Evolutionary conservation across 2,113 vertebrate species (phyloP), one percentile per base, ranked within the genome.

Genomic region (Acrocephalus kingi): DNA sequence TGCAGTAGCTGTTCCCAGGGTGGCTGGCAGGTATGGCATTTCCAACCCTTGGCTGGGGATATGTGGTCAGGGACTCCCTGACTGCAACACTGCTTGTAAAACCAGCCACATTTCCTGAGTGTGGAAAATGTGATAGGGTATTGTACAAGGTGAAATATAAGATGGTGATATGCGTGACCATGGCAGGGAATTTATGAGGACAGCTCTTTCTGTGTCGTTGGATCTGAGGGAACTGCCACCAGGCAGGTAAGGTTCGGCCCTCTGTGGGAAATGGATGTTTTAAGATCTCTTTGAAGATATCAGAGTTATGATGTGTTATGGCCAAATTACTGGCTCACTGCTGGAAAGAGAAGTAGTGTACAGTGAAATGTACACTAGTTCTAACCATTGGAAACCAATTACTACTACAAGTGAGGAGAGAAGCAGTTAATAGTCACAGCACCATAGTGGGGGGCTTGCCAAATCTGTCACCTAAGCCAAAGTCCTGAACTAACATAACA

Each of bases 1-100:
- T 46, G 39, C 56, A 72, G 22, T 27, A 9, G 84, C 78, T 82
- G 87, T 90, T 97, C 94, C 96, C 77, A 48, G 93, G 91, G 77
- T 76, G 89, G 84, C 46, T 58, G 51, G 72, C 75, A 94, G 81
- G 75, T 86, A 92, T 95, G 90, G 21, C 73, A 33, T 11, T 72
- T 55, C 72, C 59, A 91, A 5, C 52, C 80, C 83, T 56, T 68
- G 79, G 18, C 56, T 76, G 2, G 7, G 63, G 55, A 5, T 23
- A 21, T 6, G 48, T 9, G 54, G n/a, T 43, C 59, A 72, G 41
- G 45, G 35, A 35, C 37, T 23, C 24, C 4, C 20, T 31, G n/a
- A 16, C 74, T 51, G 49, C 62, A 76, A 19, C 11, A 5, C 8
- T 27, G 71, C 48, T 56, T 62, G 48, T 55, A 84, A 88, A 91